Base-by-base conservation (phyloP, 1,140 invertebrate species). In the Colletes latitarsis region DNA sequence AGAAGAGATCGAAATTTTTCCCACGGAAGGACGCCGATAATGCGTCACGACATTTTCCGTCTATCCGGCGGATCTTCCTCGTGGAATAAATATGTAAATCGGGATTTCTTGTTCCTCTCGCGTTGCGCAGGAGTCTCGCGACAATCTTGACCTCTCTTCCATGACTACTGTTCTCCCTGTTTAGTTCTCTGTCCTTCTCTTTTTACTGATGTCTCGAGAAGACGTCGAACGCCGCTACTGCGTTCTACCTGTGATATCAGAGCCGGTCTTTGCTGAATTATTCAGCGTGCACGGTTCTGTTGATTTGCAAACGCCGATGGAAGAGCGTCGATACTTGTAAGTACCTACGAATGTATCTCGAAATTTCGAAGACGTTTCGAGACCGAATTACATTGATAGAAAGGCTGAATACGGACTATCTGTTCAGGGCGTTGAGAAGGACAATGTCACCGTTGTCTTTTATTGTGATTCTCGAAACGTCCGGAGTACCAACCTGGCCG, bases 31-130 rank as follows among this genome's bases (percentile, higher is more conserved):
- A 66, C 4, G 41, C 74, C 86, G 75, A 88, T 88, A 80, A 63
- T 71, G 72, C 79, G 82, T 88, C 87, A 89, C 88, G 85, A 88
- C 77, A 78, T 88, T 86, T 89, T 86, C 87, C 81, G 53, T 88
- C 82, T 88, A 88, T 89, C 84, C 70, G 58, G 30, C 14, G 73
- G 81, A 89, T 89, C 88, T 89, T 83, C 74, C 62, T 89, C 87
- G 88, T 86, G 82, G 81, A 86, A 89, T 89, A 89, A 89, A 89
- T 89, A 89, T 89, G 88, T 85, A 89, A 89, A 89, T 89, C 77
- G 84, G 72, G 49, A 67, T 69, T 81, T 83, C 81, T 83, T 72
- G 73, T 78, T 60, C 64, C 64, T 66, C 19, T 72, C 75, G 77
- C 55, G 60, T 72, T 71, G 72, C 82, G 72, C 67, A 81, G 57